phyloP scores from a whole-genome alignment of 2,888 invertebrate genomes.

The Eristalinus sepulchralis region DNA sequence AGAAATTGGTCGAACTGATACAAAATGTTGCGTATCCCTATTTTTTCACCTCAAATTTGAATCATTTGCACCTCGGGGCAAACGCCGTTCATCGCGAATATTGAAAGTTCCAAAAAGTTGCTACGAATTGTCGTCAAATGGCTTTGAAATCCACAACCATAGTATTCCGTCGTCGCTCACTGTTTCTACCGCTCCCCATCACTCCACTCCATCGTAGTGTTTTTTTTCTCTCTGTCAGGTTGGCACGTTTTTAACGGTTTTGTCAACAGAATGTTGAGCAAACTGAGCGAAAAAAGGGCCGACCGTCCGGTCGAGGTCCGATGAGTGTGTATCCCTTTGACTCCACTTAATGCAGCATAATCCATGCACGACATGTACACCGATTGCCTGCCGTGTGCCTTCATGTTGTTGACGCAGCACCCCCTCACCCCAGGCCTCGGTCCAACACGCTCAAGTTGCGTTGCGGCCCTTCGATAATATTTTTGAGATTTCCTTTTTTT shows the following conservation, averaged over 20 bases:
- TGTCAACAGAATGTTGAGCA: conserved; percentile 35
- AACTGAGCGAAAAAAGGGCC: conserved; percentile 11
- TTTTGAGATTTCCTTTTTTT: too few species aligned
- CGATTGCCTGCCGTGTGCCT: conserved; percentile 36
- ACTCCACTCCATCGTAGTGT: neutral
- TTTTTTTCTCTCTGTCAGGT: neutral
- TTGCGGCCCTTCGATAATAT: neutral
- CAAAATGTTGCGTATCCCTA: too few species aligned
- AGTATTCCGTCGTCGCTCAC: neutral
- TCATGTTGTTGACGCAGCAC: conserved; percentile 35
- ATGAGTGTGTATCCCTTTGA: conserved; percentile 26
- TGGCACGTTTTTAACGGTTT: conserved; percentile 34
- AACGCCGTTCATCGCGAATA: too few species aligned
- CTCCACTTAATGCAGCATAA: conserved; percentile 63
- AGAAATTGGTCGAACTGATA: too few species aligned
- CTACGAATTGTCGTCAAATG: too few species aligned
- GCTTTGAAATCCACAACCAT: too few species aligned
- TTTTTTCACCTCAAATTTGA: too few species aligned
- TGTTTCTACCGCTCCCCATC: neutral
- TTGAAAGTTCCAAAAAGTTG: too few species aligned
- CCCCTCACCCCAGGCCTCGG: too few species aligned
- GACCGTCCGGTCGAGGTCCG: neutral
- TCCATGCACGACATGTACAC: conserved; percentile 40
- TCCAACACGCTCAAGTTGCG: neutral
- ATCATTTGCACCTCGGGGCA: too few species aligned